Conservation (phyloP, 2,113 vertebrate genomes). For the Antennarius striatus region DNA sequence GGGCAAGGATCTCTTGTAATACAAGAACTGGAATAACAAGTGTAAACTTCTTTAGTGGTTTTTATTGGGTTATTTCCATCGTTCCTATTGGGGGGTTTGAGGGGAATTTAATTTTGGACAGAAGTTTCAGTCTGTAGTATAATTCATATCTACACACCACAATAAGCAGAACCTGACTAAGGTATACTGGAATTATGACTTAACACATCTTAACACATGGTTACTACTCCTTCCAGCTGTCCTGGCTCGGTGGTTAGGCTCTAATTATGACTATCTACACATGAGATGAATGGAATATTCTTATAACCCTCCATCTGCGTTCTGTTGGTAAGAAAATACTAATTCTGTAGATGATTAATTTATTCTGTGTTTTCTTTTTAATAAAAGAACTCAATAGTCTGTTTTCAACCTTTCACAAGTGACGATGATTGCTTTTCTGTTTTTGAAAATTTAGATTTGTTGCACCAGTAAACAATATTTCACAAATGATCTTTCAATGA, state of each 20-base stretch:
- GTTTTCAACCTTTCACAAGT: too few relatives aligned
- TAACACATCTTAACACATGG: conserved; percentile 19
- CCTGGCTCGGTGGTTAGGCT: too few relatives aligned
- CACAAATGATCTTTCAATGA: too few relatives aligned
- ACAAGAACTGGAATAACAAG: conserved; percentile 11
- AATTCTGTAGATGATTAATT: too few relatives aligned
- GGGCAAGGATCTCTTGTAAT: conserved; percentile 19
- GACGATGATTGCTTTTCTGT: too few relatives aligned
- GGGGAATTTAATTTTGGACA: conserved; percentile 7
- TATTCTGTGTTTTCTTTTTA: too few relatives aligned
- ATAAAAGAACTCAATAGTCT: too few relatives aligned
- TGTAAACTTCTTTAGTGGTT: not conserved
- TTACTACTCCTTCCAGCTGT: conserved; percentile 5
- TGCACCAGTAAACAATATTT: too few relatives aligned
- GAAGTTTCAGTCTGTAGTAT: not conserved
- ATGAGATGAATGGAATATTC: too few relatives aligned
- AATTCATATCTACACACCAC: not conserved
- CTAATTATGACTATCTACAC: too few relatives aligned
- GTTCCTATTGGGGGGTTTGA: conserved; percentile 1
- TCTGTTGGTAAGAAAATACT: not conserved
- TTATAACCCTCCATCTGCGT: not conserved
- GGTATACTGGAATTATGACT: conserved; percentile 5
- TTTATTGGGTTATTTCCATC: conserved; percentile 1
- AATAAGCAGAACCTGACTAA: not conserved
- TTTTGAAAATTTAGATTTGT: too few relatives aligned